phyloP scores from a whole-genome alignment of 2,888 invertebrate species.

The Calliopum simillimum region DNA sequence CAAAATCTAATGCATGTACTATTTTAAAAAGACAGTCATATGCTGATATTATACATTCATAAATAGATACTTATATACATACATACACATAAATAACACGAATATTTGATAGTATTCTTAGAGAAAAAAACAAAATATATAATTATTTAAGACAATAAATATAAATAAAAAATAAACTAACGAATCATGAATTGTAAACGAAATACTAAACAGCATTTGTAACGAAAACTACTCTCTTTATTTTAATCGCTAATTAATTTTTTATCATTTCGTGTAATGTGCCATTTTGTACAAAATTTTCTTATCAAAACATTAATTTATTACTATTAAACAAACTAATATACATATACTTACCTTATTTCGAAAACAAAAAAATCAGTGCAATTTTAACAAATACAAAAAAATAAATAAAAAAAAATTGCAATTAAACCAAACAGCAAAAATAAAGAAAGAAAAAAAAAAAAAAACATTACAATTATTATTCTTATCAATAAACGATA shows the following conservation, averaged over 20 bases:
- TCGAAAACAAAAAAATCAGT: neutral
- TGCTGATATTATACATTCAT: too few relatives aligned
- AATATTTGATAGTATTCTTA: slow-evolving; percentile 50
- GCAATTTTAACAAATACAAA: slow-evolving; percentile 27
- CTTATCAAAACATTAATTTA: neutral
- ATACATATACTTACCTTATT: too few relatives aligned
- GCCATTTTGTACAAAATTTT: slow-evolving; percentile 35
- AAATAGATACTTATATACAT: too few relatives aligned
- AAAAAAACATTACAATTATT: slow-evolving; percentile 28
- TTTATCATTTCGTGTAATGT: slow-evolving; percentile 5
- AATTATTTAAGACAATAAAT: slow-evolving; percentile 60
- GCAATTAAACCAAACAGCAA: slow-evolving; percentile 2
- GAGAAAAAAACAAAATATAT: slow-evolving; percentile 44
- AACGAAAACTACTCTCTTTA: slow-evolving; percentile 5
- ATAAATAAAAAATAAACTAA: slow-evolving; percentile 19
- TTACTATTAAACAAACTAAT: too few relatives aligned
- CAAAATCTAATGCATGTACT: too few relatives aligned
- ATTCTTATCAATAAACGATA: slow-evolving; percentile 29
- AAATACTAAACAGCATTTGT: slow-evolving; percentile 23
- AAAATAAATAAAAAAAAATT: neutral
- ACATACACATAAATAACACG: neutral
- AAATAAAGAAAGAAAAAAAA: too few relatives aligned
- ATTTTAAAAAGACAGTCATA: too few relatives aligned
- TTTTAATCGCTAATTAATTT: slow-evolving; percentile 15
- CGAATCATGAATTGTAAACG: slow-evolving; percentile 17